Evolutionary conservation across 2,888 invertebrate genomes (phyloP), one percentile per base, ranked within the genome.

Genomic region (Lissocephala sabroskyi): DNA sequence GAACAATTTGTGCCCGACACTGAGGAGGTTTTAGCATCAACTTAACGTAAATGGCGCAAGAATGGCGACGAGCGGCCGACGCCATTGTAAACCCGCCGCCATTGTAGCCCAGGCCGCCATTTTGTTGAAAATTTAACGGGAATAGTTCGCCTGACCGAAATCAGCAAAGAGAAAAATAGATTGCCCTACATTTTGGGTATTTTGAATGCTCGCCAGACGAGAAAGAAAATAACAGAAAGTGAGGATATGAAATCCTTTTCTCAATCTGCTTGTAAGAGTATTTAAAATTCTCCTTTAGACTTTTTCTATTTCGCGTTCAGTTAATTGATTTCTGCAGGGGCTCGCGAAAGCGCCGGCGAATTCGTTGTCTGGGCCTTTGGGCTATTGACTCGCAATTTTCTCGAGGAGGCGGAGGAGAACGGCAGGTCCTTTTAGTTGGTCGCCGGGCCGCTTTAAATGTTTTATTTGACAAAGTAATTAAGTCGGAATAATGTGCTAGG

Each of bases 381-480:
- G 23, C 23, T 23, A 23, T 23, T 23, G 23, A 23, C 3, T 23
- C 7, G n/a, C n/a, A n/a, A n/a, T n/a, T n/a, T n/a, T n/a, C n/a
- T n/a, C n/a, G n/a, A n/a, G n/a, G n/a, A n/a, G n/a, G n/a, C n/a
- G n/a, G n/a, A n/a, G n/a, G n/a, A n/a, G n/a, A n/a, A n/a, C n/a
- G n/a, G n/a, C n/a, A n/a, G n/a, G n/a, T n/a, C n/a, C n/a, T n/a
- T n/a, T n/a, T n/a, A n/a, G 6, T 33, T 13, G 33, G 10, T 18
- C 9, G 41, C 40, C 42, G 29, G 48, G 39, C 46, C 23, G 23
- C 7, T 49, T 42, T 41, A 50, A 63, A 45, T 65, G 59, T 52
- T 56, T 67, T 65, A 62, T 76, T 67, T 73, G 64, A 71, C 65
- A 76, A 59, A 50, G 59, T 67, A 75, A 71, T 71, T 75, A 75